These are phyloP conservation scores for Poeciliopsis presidionis DNA, from an alignment of 2,797 vertebrate species.

Conservation along the genomic window DNA sequence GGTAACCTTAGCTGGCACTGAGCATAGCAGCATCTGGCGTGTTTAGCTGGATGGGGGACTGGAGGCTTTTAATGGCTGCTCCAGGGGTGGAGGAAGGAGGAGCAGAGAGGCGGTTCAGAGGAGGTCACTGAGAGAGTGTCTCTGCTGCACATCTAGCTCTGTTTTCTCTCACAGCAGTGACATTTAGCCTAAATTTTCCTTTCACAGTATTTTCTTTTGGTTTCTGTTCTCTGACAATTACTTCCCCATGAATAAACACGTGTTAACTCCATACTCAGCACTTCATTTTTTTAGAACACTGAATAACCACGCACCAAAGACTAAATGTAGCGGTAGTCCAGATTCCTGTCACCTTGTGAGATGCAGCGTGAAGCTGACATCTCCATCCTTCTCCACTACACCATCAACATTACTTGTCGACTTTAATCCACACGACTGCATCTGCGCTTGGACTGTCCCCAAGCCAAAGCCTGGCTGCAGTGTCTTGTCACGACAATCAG, in stretches of 20 bases:
- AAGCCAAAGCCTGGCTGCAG: slow-evolving; percentile 27
- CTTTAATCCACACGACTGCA: slow-evolving; percentile 17
- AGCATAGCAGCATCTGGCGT: slow-evolving; percentile 52
- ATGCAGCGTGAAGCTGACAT: slow-evolving; percentile 28
- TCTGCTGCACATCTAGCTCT: slow-evolving; percentile 10
- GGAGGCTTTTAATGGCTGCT: slow-evolving; percentile 39
- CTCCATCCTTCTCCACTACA: slow-evolving; percentile 18
- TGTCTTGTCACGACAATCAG: slow-evolving; percentile 60
- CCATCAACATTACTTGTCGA: slow-evolving; percentile 24
- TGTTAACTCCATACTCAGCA: slow-evolving; percentile 13
- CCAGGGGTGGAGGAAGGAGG: slow-evolving; percentile 44
- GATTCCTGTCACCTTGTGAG: slow-evolving; percentile 20
- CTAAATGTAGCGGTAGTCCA: neutral
- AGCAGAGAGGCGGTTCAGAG: slow-evolving; percentile 12
- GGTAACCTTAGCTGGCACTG: slow-evolving; percentile 11
- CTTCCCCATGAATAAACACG: slow-evolving; percentile 23
- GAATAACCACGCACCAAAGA: neutral
- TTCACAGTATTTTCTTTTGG: slow-evolving; percentile 17
- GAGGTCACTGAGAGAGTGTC: slow-evolving; percentile 40
- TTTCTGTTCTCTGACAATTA: slow-evolving; percentile 24
- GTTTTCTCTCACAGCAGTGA: slow-evolving; percentile 27
- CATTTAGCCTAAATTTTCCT: slow-evolving; percentile 4
- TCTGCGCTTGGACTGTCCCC: slow-evolving; percentile 28
- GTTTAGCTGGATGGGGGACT: slow-evolving; percentile 63
- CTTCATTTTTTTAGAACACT: neutral